These are phyloP conservation scores for Limonius californicus DNA, from an alignment of 1,140 invertebrate genomes.

Conservation along the genomic window DNA sequence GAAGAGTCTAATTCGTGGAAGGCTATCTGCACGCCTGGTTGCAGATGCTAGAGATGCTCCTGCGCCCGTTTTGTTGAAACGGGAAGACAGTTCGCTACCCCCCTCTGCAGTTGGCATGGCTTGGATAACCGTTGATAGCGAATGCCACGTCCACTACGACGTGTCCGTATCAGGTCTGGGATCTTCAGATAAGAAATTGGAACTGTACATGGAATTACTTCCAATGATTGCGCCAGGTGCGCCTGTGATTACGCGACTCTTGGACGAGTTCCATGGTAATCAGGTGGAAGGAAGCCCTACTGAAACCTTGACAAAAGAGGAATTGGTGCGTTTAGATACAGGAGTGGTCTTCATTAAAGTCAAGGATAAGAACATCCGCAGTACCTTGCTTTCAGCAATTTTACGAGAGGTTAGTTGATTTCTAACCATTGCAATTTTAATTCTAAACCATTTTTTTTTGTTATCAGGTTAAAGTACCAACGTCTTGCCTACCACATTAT, in stretches of 20 bases:
- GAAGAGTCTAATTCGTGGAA: conserved; percentile 57
- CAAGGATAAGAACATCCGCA: conserved; percentile 48
- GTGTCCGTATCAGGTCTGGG: conserved; percentile 50
- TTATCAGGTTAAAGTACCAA: conserved; percentile 55
- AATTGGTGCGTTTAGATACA: conserved; percentile 56
- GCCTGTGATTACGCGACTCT: conserved; percentile 55
- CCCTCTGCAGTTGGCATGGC: conserved; percentile 63
- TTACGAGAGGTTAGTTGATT: conserved; percentile 49
- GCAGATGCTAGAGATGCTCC: conserved; percentile 70
- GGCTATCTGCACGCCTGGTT: conserved; percentile 62
- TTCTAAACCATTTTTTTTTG: conserved; percentile 15
- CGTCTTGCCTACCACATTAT: conserved; percentile 62
- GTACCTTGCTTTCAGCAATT: conserved; percentile 50
- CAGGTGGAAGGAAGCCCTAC: conserved; percentile 61
- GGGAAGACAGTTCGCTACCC: conserved; percentile 52
- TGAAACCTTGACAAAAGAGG: conserved; percentile 54
- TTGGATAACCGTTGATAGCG: conserved; percentile 76
- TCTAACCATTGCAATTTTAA: conserved; percentile 5
- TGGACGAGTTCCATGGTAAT: conserved; percentile 59
- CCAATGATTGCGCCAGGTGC: conserved; percentile 62
- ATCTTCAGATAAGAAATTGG: conserved; percentile 46
- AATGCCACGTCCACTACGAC: conserved; percentile 83
- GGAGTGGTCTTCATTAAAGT: conserved; percentile 59
- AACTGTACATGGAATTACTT: conserved; percentile 61
- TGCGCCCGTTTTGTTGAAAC: conserved; percentile 61